Conservation (phyloP, 2,113 vertebrate genomes). For the Brachyhypopomus occidentalis region DNA sequence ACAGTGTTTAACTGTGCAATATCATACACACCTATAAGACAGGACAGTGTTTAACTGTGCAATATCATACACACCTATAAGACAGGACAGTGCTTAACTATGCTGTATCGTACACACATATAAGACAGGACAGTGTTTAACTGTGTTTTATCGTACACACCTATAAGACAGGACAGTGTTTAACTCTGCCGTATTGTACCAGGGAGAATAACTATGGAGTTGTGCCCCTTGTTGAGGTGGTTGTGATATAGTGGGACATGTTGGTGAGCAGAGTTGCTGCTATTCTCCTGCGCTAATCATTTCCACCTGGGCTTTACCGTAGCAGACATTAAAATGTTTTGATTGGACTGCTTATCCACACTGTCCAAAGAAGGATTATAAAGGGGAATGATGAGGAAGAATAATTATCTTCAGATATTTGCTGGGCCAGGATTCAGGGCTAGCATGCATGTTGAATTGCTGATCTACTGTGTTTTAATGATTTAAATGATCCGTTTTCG, state of each 20-base stretch:
- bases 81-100: too few species aligned
- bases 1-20: too few species aligned
- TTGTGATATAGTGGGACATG: neutral
- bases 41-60: too few species aligned
- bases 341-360: slow-evolving; percentile 20
- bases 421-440: slow-evolving; percentile 30
- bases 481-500: slow-evolving; percentile 45
- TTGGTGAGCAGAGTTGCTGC: neutral
- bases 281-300: slow-evolving; percentile 1
- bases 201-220: too few species aligned
- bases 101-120: too few species aligned
- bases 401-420: slow-evolving; percentile 47
- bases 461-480: slow-evolving; percentile 41
- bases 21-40: too few species aligned
- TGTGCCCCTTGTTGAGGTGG: too few species aligned
- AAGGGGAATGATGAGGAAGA: slow-evolving; percentile 21
- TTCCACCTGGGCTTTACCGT: slow-evolving; percentile 18
- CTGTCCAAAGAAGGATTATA: slow-evolving; percentile 20
- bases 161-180: too few species aligned
- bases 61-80: too few species aligned
- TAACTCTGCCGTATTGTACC: too few species aligned
- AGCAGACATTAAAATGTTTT: slow-evolving; percentile 44
- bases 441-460: neutral
- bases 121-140: too few species aligned
- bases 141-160: too few species aligned